A percentile compares a stretch with the other conserved stretches of the same genome.
Conservation (phyloP, 2,797 vertebrate species). For the Chanos chanos region DNA sequence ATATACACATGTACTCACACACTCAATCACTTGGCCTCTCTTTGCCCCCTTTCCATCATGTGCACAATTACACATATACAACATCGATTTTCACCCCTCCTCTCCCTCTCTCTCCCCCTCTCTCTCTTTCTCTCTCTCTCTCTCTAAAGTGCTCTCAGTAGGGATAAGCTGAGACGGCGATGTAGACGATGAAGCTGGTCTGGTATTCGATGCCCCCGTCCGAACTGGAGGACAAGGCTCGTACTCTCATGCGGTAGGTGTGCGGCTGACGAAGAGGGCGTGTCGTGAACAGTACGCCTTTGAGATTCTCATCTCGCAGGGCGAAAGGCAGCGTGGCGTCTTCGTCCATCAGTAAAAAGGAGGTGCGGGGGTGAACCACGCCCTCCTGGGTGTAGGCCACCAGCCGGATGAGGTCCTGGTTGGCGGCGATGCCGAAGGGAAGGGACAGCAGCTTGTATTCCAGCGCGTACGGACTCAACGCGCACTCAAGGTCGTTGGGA, state of each 20-base stretch:
- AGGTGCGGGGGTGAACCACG: slow-evolving; percentile 91
- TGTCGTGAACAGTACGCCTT: slow-evolving; percentile 91
- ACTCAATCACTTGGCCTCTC: background rate
- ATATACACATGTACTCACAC: background rate
- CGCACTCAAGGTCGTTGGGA: slow-evolving; percentile 88
- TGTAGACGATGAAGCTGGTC: slow-evolving; percentile 96
- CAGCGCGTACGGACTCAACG: slow-evolving; percentile 87
- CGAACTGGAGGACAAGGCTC: slow-evolving; percentile 83
- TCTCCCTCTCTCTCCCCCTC: background rate
- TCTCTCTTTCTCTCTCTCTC: background rate
- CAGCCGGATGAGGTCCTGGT: slow-evolving; percentile 94
- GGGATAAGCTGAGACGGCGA: slow-evolving; percentile 93
- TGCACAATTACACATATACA: too few relatives aligned
- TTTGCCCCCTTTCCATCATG: background rate
- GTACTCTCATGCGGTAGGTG: slow-evolving; percentile 92
- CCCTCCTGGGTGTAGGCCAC: slow-evolving; percentile 94
- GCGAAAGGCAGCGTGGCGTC: slow-evolving; percentile 82
- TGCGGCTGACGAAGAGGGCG: slow-evolving; percentile 77
- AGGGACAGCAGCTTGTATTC: slow-evolving; percentile 96
- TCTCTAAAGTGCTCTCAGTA: slow-evolving; percentile 79
- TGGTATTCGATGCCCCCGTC: slow-evolving; percentile 88
- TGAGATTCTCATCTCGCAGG: slow-evolving; percentile 88
- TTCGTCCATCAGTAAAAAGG: slow-evolving; percentile 82
- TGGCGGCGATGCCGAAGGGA: slow-evolving; percentile 89
- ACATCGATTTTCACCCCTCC: background rate